phyloP scores from a whole-genome alignment of 2,888 invertebrate genomes.

The Plagodis pulveraria region DNA sequence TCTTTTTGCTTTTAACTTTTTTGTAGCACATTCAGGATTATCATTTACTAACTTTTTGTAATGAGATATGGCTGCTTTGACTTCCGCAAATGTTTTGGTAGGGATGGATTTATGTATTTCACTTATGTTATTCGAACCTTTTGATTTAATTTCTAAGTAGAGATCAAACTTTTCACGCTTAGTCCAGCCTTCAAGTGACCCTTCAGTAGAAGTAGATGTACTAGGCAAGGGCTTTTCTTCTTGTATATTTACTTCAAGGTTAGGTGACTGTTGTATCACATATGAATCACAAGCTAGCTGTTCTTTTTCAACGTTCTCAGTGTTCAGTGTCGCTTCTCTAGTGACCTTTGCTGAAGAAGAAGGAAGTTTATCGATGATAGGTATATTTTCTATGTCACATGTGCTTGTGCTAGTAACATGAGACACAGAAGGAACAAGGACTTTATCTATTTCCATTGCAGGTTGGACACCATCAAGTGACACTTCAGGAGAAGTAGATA shows the following conservation, averaged over 20 bases:
- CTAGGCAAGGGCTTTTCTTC: background rate
- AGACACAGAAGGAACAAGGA: no score
- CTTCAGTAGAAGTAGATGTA: background rate
- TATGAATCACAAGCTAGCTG: no score
- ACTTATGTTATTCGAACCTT: conserved; percentile 48
- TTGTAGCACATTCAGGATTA: conserved; percentile 32
- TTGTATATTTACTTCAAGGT: background rate
- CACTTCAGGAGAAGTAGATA: no score
- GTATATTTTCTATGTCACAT: no score
- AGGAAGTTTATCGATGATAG: no score
- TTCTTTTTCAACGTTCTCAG: no score
- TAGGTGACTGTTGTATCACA: no score
- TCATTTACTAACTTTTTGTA: conserved; percentile 49
- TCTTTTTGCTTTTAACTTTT: conserved; percentile 28
- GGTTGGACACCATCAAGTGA: no score
- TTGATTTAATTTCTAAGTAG: conserved; percentile 51
- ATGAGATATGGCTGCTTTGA: conserved; percentile 52
- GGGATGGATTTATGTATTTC: conserved; percentile 46
- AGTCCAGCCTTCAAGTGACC: conserved; percentile 54
- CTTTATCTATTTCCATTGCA: no score
- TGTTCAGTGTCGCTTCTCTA: no score
- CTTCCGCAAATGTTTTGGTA: conserved; percentile 54
- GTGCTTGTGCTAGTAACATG: no score
- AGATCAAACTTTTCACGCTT: conserved; percentile 63
- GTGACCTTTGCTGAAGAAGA: no score